Evolutionary conservation across 2,113 vertebrate species (phyloP), one percentile per base, ranked within the genome.

Genomic region (Oryzias woworae): DNA sequence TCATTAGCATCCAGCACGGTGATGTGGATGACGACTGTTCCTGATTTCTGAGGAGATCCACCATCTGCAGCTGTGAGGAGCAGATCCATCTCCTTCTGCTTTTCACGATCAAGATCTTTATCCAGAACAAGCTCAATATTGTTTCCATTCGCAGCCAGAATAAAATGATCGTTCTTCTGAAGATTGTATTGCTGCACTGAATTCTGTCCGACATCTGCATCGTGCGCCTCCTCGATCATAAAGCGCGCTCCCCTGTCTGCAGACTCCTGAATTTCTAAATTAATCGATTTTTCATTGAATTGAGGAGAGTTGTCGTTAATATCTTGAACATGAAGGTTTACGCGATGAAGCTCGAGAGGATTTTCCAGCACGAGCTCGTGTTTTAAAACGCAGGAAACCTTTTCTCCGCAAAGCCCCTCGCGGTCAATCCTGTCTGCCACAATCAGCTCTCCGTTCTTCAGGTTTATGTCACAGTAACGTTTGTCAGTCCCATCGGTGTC

Each of bases 351-450:
- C 57, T 93, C 92, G 26, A 89, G 75, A 5, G 85, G 80, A 44
- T 88, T 86, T 20, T 92, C 89, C 24, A 83, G n/a, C 23, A 93
- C 73, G 10, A 92, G 61, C 54, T 93, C 89, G 16, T 85, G 82
- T 48, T 82, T 85, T 66, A 92, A 54, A 1, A 73, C 54, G 62
- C 92, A 93, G 1, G 66, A 78, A 14, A 62, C 6, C 56, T 53
- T 36, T 36, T 36, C 31, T 36, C 31, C 31, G 31, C 31, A 36
- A 36, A 36, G 31, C 31, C 31, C 31, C 43, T 93, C 92, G 18
- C 85, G 42, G 66, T 93, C 92, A 18, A 92, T 81, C 10, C 78
- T 82, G 7, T 86, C 83, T 0, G 62, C 52, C 0, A 87, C 26
- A 28, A 28, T 28, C 26, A 28, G 26, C 4, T 28, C 26, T 28